These are phyloP conservation scores for Accipiter cooperii DNA, from an alignment of 2,113 vertebrate species.

Conservation along the genomic window DNA sequence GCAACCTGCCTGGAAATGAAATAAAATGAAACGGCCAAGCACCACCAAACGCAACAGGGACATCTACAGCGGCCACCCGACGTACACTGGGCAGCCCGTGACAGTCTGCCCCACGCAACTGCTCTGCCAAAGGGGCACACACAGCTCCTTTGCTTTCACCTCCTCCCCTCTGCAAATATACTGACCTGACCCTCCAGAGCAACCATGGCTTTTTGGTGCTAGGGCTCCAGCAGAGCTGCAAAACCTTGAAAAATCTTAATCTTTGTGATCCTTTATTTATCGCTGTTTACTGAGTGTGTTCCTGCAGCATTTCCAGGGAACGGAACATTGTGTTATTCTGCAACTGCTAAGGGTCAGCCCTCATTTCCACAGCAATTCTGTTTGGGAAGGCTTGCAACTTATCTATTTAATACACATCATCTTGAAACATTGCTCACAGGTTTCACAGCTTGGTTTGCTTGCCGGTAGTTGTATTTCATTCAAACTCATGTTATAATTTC, in stretches of 20 bases:
- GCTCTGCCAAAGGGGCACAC: background rate
- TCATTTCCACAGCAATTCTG: background rate
- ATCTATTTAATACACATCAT: fast-evolving
- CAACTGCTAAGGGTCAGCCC: background rate
- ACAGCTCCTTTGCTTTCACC: fast-evolving
- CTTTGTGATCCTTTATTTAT: background rate
- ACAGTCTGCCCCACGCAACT: background rate
- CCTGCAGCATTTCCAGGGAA: background rate
- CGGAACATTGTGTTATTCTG: fast-evolving
- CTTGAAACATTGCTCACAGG: background rate
- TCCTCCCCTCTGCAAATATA: background rate
- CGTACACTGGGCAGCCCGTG: background rate
- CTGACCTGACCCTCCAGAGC: background rate
- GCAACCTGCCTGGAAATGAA: background rate
- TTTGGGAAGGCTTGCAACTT: background rate
- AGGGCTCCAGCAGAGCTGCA: background rate
- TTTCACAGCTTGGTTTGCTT: background rate
- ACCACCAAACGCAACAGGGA: background rate
- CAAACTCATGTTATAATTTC: background rate
- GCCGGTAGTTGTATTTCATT: background rate
- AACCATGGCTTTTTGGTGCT: background rate
- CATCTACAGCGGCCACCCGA: background rate
- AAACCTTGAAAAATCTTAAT: background rate
- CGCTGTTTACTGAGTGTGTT: background rate
- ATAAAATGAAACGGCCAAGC: background rate